Evolutionary conservation across 2,797 vertebrate genomes (phyloP).

Genomic region (Falco naumanni): DNA sequence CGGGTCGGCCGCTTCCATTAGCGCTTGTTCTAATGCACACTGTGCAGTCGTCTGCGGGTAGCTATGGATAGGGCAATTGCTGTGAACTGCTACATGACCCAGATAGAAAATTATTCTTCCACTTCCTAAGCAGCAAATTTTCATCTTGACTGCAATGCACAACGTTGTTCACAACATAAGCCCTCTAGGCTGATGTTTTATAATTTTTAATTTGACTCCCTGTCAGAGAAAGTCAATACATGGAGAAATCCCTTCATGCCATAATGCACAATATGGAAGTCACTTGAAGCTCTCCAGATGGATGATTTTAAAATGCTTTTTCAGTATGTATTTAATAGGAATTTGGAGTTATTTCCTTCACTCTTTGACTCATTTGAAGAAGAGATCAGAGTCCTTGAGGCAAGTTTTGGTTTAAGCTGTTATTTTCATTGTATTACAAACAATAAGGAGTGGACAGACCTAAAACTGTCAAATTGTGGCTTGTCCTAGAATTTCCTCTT

Average conservation of each 20-base stretch:
- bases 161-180: fast-evolving
- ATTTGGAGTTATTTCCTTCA: not conserved
- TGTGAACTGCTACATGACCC: not conserved
- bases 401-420: not conserved
- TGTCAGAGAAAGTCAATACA: not conserved
- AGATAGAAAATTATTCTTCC: not conserved
- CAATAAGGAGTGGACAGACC: not conserved
- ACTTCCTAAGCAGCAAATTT: not conserved
- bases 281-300: not conserved
- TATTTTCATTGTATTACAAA: not conserved
- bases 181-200: not conserved
- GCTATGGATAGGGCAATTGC: not conserved
- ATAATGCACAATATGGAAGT: not conserved
- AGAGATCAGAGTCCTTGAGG: not conserved
- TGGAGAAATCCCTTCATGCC: not conserved
- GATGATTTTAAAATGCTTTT: not conserved
- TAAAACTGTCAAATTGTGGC: not conserved
- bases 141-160: not conserved
- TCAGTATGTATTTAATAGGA: not conserved
- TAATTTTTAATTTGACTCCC: not conserved
- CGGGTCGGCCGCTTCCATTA: fast-evolving
- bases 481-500: not conserved
- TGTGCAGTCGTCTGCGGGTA: not conserved
- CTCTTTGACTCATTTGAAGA: not conserved
- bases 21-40: not conserved